Percentiles rank a stretch among this genome's conserved stretches.
These are phyloP conservation scores for Nasonia longicornis DNA, from an alignment of 1,140 invertebrate genomes.

Conservation along the genomic window DNA sequence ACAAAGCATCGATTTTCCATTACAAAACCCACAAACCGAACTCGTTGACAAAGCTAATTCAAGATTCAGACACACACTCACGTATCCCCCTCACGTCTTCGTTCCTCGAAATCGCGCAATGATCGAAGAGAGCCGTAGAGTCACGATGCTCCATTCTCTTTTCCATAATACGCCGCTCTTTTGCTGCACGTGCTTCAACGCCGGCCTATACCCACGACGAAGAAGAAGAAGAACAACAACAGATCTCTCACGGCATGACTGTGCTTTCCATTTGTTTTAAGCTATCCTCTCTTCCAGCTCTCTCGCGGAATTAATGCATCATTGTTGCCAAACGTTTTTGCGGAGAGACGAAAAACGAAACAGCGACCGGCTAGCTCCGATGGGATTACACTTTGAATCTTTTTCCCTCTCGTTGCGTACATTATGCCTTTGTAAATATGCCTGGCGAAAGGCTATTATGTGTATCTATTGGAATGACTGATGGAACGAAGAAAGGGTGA, in stretches of 20 bases:
- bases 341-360: too few relatives aligned
- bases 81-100: background rate
- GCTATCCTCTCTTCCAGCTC: background rate
- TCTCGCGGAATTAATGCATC: slow-evolving; percentile 4
- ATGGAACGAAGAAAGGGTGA: too few relatives aligned
- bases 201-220: background rate
- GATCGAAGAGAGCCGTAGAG: background rate
- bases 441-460: too few relatives aligned
- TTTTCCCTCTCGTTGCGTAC: too few relatives aligned
- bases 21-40: too few relatives aligned
- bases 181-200: background rate
- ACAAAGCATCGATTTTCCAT: too few relatives aligned
- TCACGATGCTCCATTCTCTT: slow-evolving; percentile 23
- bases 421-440: too few relatives aligned
- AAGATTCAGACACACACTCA: too few relatives aligned
- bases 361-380: too few relatives aligned
- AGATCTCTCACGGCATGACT: background rate
- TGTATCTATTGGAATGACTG: too few relatives aligned
- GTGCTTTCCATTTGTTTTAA: background rate
- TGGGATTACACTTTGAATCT: too few relatives aligned
- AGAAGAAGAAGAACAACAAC: background rate
- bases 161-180: background rate
- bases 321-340: background rate
- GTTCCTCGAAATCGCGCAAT: background rate
- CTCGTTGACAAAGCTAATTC: too few relatives aligned